A percentile compares a stretch with the other conserved stretches of the same genome.
These are phyloP conservation scores for Rhamnusium bicolor DNA, from an alignment of 2,888 invertebrate genomes.

Conservation along the genomic window DNA sequence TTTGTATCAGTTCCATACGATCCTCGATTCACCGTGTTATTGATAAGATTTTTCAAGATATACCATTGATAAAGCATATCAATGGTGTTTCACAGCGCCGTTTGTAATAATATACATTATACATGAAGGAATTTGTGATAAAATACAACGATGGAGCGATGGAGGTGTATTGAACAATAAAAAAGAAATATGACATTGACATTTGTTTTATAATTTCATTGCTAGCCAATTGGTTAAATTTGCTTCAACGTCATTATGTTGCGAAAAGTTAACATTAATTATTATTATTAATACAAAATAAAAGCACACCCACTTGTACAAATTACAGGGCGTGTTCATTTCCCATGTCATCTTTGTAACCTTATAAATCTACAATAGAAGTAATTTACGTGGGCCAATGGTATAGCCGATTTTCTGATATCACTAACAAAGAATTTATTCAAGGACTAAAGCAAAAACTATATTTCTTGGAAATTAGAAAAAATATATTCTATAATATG, in stretches of 20 bases:
- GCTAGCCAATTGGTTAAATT: not conserved
- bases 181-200: not conserved
- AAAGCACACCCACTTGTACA: not conserved
- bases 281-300: constrained; percentile 4
- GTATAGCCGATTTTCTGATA: constrained; percentile 28
- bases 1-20: no score
- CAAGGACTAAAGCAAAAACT: constrained; percentile 26
- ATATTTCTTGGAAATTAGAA: not conserved
- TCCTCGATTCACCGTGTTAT: no score
- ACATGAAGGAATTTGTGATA: no score
- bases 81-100: no score
- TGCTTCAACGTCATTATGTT: not conserved
- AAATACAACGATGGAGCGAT: no score
- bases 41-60: no score
- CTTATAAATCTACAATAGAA: constrained; percentile 7
- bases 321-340: not conserved
- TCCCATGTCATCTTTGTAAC: constrained; percentile 1
- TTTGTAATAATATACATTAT: no score
- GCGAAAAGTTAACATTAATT: not conserved
- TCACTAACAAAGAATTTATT: constrained; percentile 24
- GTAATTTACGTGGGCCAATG: constrained; percentile 22
- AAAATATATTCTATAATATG: constrained; percentile 3
- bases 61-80: no score
- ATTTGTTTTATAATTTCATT: not conserved
- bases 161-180: not conserved